These are phyloP conservation scores for Hydropsyche tenuis DNA, from an alignment of 1,140 invertebrate genomes.

Conservation along the genomic window DNA sequence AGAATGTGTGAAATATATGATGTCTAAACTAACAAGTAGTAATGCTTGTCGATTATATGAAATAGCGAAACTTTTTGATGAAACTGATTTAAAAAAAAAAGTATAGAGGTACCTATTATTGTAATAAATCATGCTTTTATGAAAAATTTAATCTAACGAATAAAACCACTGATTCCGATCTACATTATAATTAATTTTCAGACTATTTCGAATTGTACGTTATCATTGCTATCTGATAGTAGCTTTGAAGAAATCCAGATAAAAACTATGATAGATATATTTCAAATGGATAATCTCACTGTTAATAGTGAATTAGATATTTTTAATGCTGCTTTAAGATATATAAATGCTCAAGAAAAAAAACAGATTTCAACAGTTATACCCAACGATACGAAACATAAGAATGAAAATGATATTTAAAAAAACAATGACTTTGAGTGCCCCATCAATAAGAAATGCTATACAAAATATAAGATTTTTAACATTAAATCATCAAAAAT, in stretches of 20 bases:
- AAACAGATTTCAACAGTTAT: too few relatives aligned
- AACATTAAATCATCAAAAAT: slow-evolving; percentile 77
- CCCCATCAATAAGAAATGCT: slow-evolving; percentile 62
- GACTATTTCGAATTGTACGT: slow-evolving; percentile 76
- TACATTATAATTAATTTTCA: too few relatives aligned
- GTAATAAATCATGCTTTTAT: too few relatives aligned
- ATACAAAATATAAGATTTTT: slow-evolving; percentile 76
- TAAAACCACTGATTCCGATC: too few relatives aligned
- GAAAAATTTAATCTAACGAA: too few relatives aligned
- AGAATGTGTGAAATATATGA: slow-evolving; percentile 79
- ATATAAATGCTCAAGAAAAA: slow-evolving; percentile 64
- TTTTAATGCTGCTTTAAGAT: slow-evolving; percentile 74
- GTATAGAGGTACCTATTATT: slow-evolving; percentile 69
- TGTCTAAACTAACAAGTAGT: slow-evolving; percentile 77
- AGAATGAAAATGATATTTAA: too few relatives aligned
- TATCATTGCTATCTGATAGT: slow-evolving; percentile 73
- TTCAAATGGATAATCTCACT: slow-evolving; percentile 75
- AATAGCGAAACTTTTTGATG: slow-evolving; percentile 84
- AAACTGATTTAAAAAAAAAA: slow-evolving; percentile 79
- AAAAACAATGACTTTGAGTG: too few relatives aligned
- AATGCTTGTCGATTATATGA: slow-evolving; percentile 85
- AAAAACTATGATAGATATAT: slow-evolving; percentile 74
- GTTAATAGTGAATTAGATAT: slow-evolving; percentile 77
- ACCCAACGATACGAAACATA: too few relatives aligned
- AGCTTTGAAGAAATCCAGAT: slow-evolving; percentile 79